These are phyloP conservation scores for Sardinella longiceps DNA, from an alignment of 2,797 vertebrate species.

Conservation along the genomic window DNA sequence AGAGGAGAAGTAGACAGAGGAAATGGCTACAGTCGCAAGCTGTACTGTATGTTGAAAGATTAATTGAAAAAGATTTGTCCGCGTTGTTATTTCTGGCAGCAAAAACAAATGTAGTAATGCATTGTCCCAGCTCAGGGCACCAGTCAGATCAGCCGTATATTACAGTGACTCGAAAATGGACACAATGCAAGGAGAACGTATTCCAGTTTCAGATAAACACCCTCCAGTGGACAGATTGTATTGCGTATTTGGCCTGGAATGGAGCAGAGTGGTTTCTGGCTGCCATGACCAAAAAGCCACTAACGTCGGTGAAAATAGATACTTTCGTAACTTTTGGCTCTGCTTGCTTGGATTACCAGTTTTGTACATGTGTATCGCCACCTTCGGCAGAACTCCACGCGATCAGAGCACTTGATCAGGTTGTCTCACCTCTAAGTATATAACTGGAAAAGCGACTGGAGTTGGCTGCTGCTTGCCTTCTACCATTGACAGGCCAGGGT, in stretches of 20 bases:
- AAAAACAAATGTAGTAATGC: neutral
- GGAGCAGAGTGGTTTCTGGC: neutral
- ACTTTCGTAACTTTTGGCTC: neutral
- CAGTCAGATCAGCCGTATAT: neutral
- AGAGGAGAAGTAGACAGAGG: neutral
- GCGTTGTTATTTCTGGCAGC: neutral
- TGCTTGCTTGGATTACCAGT: neutral
- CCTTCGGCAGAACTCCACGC: neutral
- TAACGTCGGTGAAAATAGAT: neutral
- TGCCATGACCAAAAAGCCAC: neutral
- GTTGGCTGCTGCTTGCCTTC: neutral
- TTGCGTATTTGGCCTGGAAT: neutral
- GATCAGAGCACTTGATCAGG: neutral
- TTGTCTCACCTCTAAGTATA: neutral
- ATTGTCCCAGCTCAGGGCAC: neutral
- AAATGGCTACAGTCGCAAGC: neutral
- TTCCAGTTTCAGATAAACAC: neutral
- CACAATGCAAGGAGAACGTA: neutral
- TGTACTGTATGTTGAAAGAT: neutral
- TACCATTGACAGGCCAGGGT: neutral
- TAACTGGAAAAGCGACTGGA: neutral
- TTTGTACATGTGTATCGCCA: neutral
- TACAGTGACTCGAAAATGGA: neutral
- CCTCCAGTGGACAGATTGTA: neutral
- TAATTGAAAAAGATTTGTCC: neutral